Conservation (phyloP, 1,140 invertebrate species). For the Agrypnia vestita region DNA sequence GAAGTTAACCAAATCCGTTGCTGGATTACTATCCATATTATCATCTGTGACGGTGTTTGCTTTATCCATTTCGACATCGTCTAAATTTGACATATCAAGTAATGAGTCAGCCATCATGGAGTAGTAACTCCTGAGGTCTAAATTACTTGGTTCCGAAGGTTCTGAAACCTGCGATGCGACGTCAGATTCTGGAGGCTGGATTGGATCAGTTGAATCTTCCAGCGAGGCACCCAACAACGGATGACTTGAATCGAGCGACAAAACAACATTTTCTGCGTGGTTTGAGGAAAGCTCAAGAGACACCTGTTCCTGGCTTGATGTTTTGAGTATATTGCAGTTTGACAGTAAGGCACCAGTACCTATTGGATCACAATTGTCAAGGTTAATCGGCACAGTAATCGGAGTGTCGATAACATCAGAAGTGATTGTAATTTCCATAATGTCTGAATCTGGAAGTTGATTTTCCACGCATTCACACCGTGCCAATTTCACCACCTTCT, state of each 20-base stretch:
- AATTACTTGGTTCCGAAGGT: not conserved
- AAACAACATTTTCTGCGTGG: too few relatives aligned
- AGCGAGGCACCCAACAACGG: not conserved
- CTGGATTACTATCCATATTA: too few relatives aligned
- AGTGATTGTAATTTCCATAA: not conserved
- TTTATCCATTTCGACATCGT: slow-evolving; percentile 2
- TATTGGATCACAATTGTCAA: not conserved
- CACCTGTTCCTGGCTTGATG: not conserved
- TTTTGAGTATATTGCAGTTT: not conserved
- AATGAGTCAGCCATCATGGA: slow-evolving; percentile 14
- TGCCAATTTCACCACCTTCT: not conserved
- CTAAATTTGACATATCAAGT: slow-evolving; percentile 13
- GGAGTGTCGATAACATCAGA: not conserved
- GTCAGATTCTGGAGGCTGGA: not conserved
- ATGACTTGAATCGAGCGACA: too few relatives aligned
- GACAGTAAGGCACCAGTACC: not conserved
- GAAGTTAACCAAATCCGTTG: too few relatives aligned
- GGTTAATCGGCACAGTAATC: too few relatives aligned
- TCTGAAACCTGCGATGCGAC: not conserved
- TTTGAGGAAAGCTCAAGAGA: too few relatives aligned
- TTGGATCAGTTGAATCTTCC: not conserved
- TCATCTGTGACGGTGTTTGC: too few relatives aligned
- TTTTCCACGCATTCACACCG: not conserved
- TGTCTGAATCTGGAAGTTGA: not conserved
- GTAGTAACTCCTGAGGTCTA: slow-evolving; percentile 17